phyloP scores from a whole-genome alignment of 2,797 vertebrate species.

The Phoxinus dragarum region DNA sequence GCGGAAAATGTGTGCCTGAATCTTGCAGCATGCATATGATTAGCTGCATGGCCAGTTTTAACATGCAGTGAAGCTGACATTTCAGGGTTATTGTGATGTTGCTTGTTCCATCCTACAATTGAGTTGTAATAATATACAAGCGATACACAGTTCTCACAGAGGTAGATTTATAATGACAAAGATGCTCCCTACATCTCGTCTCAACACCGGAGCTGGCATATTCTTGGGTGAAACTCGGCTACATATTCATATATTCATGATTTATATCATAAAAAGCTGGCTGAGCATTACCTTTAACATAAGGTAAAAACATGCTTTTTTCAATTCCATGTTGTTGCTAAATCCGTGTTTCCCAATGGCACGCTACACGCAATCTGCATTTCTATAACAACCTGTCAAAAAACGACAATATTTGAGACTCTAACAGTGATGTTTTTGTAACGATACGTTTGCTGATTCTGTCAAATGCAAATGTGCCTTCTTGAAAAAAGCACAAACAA shows the following conservation, averaged over 20 bases:
- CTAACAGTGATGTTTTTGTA: neutral
- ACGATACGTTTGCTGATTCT: neutral
- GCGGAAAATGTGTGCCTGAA: constrained; percentile 45
- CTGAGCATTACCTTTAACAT: neutral
- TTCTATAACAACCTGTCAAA: constrained; percentile 4
- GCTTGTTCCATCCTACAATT: constrained; percentile 34
- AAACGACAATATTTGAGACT: neutral
- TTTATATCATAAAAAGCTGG: constrained; percentile 25
- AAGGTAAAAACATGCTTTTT: constrained; percentile 21
- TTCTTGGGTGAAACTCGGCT: neutral
- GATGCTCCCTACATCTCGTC: constrained; percentile 1
- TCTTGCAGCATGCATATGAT: constrained; percentile 43
- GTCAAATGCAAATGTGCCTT: neutral
- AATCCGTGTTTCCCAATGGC: neutral
- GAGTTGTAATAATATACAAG: constrained; percentile 39
- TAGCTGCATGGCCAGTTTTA: constrained; percentile 59
- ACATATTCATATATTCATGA: constrained; percentile 8
- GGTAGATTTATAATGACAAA: constrained; percentile 17
- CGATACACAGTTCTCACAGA: neutral
- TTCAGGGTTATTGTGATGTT: constrained; percentile 44
- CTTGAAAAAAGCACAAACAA: neutral
- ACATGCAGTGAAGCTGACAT: constrained; percentile 54
- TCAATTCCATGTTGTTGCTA: neutral
- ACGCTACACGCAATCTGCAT: neutral
- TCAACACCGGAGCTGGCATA: neutral